Base-by-base conservation (phyloP, 2,797 vertebrate genomes). In the Chiroxiphia lanceolata region DNA sequence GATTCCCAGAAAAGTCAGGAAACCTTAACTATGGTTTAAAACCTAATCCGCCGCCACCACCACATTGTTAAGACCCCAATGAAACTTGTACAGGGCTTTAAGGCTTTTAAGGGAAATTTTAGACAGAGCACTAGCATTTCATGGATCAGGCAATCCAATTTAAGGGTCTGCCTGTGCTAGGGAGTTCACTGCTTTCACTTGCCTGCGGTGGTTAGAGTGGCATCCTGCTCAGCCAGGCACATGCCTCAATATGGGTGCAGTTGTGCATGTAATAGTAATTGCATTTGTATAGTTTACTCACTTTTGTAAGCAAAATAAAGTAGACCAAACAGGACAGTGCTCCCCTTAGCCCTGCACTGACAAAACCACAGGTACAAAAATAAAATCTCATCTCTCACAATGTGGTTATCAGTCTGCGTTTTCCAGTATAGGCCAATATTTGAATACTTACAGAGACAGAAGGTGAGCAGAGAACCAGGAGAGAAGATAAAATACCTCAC, bases 51-150 rank as follows among this genome's bases (percentile, higher is more conserved):
- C 71, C 3, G 26, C 69, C 45, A 77, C 69, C 45, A 77, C 51
- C 17, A 19, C 70, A 57, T 26, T 67, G 81, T 80, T 83, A 84
- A 71, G 68, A 87, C 51, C 26, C 34, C 0, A 7, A 79, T n/a
- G 84, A 90, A 90, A 87, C 71, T 63, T 85, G 75, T 70, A 75
- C 70, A 40, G 48, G 27, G 68, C 72, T 84, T 88, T 72, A 93
- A 93, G 90, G 80, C 42, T 94, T 96, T 95, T 56, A 87, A 89
- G 34, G 71, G 75, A 87, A 96, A 64, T 80, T 94, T 67, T 75
- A 95, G 92, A 78, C 88, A 95, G 88, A 94, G 86, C 71, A 74
- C 12, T 4, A 83, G 89, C 57, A 92, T 85, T 96, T 94, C 82
- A 92, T 29, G 75, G 90, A 80, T 70, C 84, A 93, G 75, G 63